Conservation (phyloP, 2,797 vertebrate genomes). For the Chloroceryle inda region DNA sequence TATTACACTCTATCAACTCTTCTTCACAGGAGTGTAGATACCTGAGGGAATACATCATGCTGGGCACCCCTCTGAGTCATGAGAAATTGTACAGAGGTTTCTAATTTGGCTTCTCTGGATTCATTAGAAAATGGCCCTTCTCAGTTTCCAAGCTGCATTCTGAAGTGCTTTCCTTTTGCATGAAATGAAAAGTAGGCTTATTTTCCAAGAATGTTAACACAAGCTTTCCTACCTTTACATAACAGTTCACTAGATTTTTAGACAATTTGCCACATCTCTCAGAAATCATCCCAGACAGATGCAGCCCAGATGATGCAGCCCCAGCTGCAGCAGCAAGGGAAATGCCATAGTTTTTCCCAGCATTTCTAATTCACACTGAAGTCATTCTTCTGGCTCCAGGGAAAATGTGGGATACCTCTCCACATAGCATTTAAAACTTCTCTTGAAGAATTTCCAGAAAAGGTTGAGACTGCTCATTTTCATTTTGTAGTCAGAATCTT, state of each 20-base stretch:
- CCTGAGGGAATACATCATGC: neutral
- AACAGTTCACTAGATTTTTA: neutral
- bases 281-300: neutral
- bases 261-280: neutral
- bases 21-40: neutral
- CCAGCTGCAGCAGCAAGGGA: neutral
- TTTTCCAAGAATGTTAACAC: neutral
- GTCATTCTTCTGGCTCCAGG: neutral
- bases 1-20: slow-evolving; percentile 6
- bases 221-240: neutral
- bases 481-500: neutral
- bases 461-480: neutral
- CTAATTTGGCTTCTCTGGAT: slow-evolving; percentile 9
- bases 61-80: neutral
- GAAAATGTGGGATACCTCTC: neutral
- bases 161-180: neutral
- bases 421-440: neutral
- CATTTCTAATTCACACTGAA: neutral
- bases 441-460: neutral
- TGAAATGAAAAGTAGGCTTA: neutral
- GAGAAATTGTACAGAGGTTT: neutral
- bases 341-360: fast-evolving
- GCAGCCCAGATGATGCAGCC: too few species aligned
- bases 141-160: neutral
- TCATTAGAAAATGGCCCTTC: neutral